A percentile compares a stretch with the other conserved stretches of the same genome.
These are phyloP conservation scores for Ptychochromis oligacanthus DNA, from an alignment of 2,113 vertebrate species.

Conservation along the genomic window DNA sequence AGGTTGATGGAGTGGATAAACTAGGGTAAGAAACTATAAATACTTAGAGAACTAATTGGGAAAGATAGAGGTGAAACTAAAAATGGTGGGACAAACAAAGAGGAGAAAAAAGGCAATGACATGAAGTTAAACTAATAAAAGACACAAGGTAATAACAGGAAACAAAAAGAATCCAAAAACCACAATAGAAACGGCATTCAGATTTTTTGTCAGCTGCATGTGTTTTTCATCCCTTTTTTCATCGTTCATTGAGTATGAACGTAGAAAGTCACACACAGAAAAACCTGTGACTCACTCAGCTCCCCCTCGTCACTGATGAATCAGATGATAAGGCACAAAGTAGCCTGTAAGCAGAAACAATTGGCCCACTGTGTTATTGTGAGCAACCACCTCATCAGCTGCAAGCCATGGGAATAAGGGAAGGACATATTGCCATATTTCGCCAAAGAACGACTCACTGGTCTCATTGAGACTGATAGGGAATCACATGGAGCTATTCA, in stretches of 20 bases:
- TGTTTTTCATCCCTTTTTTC: conserved; percentile 11
- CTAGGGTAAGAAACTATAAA: background rate
- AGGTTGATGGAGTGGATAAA: background rate
- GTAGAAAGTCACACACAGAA: background rate
- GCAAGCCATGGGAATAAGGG: conserved; percentile 28
- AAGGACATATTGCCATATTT: conserved; percentile 56
- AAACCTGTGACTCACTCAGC: conserved; percentile 27
- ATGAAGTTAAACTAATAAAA: background rate
- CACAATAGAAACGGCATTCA: background rate
- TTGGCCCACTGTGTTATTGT: conserved; percentile 53
- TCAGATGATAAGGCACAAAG: conserved; percentile 56
- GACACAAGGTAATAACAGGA: background rate
- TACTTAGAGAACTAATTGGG: background rate
- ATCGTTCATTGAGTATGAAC: conserved; percentile 20
- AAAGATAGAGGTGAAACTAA: background rate
- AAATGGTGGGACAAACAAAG: background rate
- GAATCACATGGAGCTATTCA: conserved; percentile 54
- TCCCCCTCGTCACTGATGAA: conserved; percentile 46
- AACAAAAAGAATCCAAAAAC: background rate
- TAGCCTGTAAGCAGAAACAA: conserved; percentile 61
- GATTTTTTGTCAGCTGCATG: background rate
- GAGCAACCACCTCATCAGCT: conserved; percentile 55
- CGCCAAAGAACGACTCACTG: conserved; percentile 17
- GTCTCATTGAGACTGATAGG: conserved; percentile 65
- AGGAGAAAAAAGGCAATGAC: background rate